Evolutionary conservation across 1,140 invertebrate species (phyloP).

Genomic region (Thaumatotibia leucotreta): DNA sequence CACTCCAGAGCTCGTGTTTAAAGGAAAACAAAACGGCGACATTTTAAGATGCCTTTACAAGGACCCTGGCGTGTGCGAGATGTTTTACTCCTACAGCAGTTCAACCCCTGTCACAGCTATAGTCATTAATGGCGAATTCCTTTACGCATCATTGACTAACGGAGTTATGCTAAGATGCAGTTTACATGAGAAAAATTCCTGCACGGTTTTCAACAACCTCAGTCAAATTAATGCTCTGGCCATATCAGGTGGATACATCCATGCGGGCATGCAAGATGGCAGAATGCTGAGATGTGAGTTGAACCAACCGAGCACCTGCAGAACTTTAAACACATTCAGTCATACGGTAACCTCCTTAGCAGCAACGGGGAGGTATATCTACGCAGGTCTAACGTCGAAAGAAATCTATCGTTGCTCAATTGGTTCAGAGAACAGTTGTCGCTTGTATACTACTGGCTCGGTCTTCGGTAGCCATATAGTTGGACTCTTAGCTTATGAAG

Average conservation of each 20-base stretch:
- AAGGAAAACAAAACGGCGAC: background rate
- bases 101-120: background rate
- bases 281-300: background rate
- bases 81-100: background rate
- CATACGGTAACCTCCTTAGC: background rate
- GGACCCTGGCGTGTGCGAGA: background rate
- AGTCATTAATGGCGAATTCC: background rate
- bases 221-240: background rate
- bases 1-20: background rate
- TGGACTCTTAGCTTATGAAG: background rate
- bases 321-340: background rate
- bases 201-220: background rate
- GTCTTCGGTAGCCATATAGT: background rate
- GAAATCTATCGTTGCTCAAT: background rate
- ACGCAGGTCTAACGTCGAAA: background rate
- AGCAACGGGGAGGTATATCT: background rate
- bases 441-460: background rate
- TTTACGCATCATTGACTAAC: background rate
- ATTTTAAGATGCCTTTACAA: background rate
- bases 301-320: background rate
- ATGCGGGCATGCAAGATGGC: background rate
- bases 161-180: background rate
- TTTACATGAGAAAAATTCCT: background rate
- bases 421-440: background rate
- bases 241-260: background rate